Evolutionary conservation across 2,888 invertebrate genomes (phyloP).

Genomic region (Spisula subtruncata): DNA sequence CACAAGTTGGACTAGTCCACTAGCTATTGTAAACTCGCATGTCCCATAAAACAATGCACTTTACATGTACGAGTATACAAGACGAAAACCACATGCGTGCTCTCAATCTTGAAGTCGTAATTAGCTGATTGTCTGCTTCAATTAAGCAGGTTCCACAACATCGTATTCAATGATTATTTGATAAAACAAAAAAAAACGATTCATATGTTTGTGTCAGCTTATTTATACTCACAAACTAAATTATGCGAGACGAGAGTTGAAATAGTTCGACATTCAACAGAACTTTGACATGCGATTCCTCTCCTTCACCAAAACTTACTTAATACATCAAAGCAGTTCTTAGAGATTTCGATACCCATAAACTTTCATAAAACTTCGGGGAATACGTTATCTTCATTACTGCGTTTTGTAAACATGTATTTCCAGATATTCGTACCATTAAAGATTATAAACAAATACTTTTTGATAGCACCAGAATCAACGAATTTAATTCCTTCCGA

Average conservation of each 20-base stretch:
- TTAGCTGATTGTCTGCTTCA: slow-evolving; percentile 8
- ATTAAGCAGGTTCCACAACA: not conserved
- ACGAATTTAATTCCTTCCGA: too few species aligned
- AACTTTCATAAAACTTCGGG: not conserved
- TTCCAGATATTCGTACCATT: not conserved
- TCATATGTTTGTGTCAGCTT: slow-evolving; percentile 7
- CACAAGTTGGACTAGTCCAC: too few species aligned
- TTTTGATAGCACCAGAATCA: not conserved
- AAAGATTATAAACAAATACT: not conserved
- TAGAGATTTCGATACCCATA: not conserved
- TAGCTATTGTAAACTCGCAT: too few species aligned
- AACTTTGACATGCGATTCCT: not conserved
- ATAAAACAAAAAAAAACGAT: not conserved
- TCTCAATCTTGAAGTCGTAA: not conserved
- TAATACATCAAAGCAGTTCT: not conserved
- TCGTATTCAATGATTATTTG: slow-evolving; percentile 9
- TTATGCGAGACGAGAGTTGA: slow-evolving; percentile 8
- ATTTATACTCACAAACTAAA: not conserved
- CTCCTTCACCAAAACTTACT: not conserved
- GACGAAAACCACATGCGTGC: slow-evolving; percentile 6
- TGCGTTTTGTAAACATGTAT: too few species aligned
- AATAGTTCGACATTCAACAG: not conserved
- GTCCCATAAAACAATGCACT: not conserved
- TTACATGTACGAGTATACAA: not conserved
- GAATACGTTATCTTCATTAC: not conserved